A percentile compares a stretch with the other conserved stretches of the same genome.
Conservation (phyloP, 1,140 invertebrate species). For the Drosophila tropicalis region DNA sequence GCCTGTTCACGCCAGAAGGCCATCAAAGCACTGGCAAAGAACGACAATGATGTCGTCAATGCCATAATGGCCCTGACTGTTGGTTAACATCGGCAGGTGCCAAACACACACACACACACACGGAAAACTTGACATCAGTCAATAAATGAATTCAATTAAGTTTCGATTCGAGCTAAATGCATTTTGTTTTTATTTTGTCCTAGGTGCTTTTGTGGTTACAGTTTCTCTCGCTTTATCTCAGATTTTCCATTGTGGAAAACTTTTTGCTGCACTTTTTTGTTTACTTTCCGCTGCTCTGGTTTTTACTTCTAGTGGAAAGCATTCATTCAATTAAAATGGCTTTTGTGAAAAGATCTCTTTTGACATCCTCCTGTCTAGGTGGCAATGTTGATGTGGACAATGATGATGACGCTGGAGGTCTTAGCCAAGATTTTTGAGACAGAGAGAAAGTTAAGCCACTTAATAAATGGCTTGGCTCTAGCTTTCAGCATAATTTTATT, state of each 20-base stretch:
- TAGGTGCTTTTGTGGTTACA: conserved; percentile 11
- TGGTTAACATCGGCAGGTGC: conserved; percentile 6
- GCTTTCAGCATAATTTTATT: conserved; percentile 71
- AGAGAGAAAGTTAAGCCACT: conserved; percentile 48
- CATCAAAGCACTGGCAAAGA: conserved; percentile 50
- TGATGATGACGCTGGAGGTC: neutral
- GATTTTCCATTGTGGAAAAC: conserved; percentile 26
- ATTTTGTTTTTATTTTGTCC: neutral
- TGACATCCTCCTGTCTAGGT: conserved; percentile 30
- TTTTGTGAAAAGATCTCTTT: conserved; percentile 28
- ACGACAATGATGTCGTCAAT: conserved; percentile 66
- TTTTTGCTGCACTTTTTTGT: conserved; percentile 57
- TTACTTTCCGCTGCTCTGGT: conserved; percentile 34
- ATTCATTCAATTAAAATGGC: conserved; percentile 61
- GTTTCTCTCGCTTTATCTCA: conserved; percentile 18
- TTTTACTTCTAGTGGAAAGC: conserved; percentile 20
- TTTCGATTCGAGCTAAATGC: neutral
- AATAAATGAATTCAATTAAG: neutral
- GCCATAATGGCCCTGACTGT: conserved; percentile 67
- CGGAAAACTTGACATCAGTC: neutral
- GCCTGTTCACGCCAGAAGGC: conserved; percentile 52
- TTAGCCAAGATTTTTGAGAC: neutral
- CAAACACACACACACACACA: neutral
- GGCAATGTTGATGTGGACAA: neutral
- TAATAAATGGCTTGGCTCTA: conserved; percentile 71